Evolutionary conservation across 2,888 invertebrate species (phyloP).

Genomic region (Mantis religiosa): DNA sequence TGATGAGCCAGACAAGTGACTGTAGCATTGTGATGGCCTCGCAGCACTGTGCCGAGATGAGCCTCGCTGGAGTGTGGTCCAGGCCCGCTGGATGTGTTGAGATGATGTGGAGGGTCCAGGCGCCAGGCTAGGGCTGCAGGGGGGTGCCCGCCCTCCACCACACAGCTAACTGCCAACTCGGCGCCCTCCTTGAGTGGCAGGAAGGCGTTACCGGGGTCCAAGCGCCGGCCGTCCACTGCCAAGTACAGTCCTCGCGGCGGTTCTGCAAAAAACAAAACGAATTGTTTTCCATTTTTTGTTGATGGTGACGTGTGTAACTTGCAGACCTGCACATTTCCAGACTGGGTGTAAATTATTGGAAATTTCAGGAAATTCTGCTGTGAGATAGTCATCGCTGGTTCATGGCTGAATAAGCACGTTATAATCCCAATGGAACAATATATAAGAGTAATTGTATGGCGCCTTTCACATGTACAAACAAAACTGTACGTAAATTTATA

Average conservation of each 20-base stretch:
- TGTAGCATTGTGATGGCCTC: constrained; percentile 83
- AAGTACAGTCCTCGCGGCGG: constrained; percentile 80
- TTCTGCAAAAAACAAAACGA: constrained; percentile 54
- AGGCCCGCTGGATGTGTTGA: background rate
- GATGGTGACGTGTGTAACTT: too few relatives aligned
- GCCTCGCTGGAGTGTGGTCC: constrained; percentile 45
- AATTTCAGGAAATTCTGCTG: too few relatives aligned
- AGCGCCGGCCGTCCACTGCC: constrained; percentile 77
- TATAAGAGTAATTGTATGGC: too few relatives aligned
- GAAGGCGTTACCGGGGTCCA: constrained; percentile 83
- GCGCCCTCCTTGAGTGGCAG: constrained; percentile 83
- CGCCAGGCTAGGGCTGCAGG: constrained; percentile 62
- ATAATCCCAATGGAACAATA: too few relatives aligned
- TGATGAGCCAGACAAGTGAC: constrained; percentile 78
- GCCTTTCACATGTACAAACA: too few relatives aligned
- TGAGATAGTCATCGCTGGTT: too few relatives aligned
- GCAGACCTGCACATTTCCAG: too few relatives aligned
- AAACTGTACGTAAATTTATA: too few relatives aligned
- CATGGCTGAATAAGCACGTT: too few relatives aligned
- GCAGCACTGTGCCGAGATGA: constrained; percentile 67
- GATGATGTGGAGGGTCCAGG: constrained; percentile 40
- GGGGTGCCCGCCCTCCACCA: constrained; percentile 79
- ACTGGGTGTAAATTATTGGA: too few relatives aligned
- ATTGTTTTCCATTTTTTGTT: background rate
- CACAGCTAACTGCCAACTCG: constrained; percentile 74